These are phyloP conservation scores for Ondatra zibethicus DNA, from an alignment of 2,113 vertebrate genomes.

Conservation along the genomic window DNA sequence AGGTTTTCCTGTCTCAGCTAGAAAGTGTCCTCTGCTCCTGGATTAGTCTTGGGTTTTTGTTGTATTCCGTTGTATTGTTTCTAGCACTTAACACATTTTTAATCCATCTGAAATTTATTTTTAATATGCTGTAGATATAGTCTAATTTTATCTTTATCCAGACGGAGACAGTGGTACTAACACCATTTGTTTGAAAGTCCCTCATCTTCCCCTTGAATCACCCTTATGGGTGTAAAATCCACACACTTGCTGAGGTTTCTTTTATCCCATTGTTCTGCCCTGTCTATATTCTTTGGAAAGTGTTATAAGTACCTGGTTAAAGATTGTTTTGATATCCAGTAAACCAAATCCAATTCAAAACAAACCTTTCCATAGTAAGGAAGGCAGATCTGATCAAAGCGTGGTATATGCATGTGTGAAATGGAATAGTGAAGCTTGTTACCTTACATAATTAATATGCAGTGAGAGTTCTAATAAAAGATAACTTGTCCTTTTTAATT, in stretches of 20 bases:
- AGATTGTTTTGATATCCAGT: constrained; percentile 16
- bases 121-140: not conserved
- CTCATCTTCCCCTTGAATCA: not conserved
- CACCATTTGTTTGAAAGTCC: not conserved
- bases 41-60: constrained; percentile 9
- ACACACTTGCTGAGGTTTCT: not conserved
- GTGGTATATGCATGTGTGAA: not conserved
- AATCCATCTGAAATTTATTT: constrained; percentile 38
- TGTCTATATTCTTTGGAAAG: not conserved
- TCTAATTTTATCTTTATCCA: constrained; percentile 49
- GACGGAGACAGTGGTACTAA: not conserved
- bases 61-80: not conserved
- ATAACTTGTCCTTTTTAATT: not conserved
- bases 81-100: not conserved
- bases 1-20: not conserved
- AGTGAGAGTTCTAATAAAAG: not conserved
- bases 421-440: not conserved
- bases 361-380: not conserved
- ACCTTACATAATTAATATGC: not conserved
- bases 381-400: not conserved
- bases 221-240: not conserved
- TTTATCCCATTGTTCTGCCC: not conserved
- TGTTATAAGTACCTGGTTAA: not conserved
- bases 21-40: not conserved
- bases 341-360: constrained; percentile 16